These are phyloP conservation scores for Eriosoma lanigerum DNA, from an alignment of 1,140 invertebrate species.

Conservation along the genomic window DNA sequence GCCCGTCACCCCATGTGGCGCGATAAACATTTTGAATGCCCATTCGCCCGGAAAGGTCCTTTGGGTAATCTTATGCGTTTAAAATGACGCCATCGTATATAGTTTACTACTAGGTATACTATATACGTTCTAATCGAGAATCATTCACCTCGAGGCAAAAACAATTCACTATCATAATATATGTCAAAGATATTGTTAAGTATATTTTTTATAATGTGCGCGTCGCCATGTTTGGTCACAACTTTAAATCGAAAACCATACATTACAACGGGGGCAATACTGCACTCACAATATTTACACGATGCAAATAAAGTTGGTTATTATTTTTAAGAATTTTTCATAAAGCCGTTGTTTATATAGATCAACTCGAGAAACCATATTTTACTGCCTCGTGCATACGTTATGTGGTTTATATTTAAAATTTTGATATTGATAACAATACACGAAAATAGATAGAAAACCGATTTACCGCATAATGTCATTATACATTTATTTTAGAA, in stretches of 20 bases:
- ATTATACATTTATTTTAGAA: too few relatives aligned
- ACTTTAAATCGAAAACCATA: conserved; percentile 22
- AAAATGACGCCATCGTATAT: not conserved
- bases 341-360: too few relatives aligned
- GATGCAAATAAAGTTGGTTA: too few relatives aligned
- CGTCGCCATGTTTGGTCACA: not conserved
- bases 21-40: conserved; percentile 38
- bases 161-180: conserved; percentile 16
- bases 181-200: not conserved
- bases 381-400: too few relatives aligned
- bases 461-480: too few relatives aligned
- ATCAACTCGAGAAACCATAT: too few relatives aligned
- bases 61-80: conserved; percentile 38
- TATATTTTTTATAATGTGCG: not conserved
- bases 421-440: too few relatives aligned
- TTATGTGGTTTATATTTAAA: too few relatives aligned
- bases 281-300: too few relatives aligned
- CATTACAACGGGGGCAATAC: too few relatives aligned
- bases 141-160: conserved; percentile 32
- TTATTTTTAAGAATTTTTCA: too few relatives aligned
- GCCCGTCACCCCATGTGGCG: conserved; percentile 18
- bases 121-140: conserved; percentile 23
- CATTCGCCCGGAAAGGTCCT: conserved; percentile 31
- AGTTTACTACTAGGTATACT: not conserved
- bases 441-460: too few relatives aligned